Base-by-base conservation (phyloP, 2,888 invertebrate genomes). In the Therioaphis trifolii region DNA sequence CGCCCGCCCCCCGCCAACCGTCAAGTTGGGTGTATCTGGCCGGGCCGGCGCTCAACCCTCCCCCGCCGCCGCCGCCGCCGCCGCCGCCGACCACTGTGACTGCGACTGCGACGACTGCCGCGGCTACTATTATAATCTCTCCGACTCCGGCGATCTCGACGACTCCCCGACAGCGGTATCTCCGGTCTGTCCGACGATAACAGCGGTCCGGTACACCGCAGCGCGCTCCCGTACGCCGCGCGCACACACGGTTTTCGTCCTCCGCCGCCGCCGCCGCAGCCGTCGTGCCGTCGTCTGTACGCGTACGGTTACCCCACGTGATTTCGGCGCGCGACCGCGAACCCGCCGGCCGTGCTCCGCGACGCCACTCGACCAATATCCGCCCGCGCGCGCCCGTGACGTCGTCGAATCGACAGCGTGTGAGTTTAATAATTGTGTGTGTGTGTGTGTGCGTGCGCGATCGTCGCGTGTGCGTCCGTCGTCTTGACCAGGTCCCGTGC, bases 281-380 rank as follows among this genome's bases (percentile, higher is more conserved):
- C 35, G 66, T 21, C 46, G 24, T 69, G 14, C 49, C 63, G 35
- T n/a, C n/a, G n/a, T n/a, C n/a, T n/a, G n/a, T n/a, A n/a, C n/a
- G n/a, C n/a, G n/a, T n/a, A n/a, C n/a, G 43, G 52, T 74, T 66
- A 63, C 68, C 72, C 84, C 84, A 71, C 85, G 68, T 76, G 79
- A 66, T 84, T 68, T 79, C 74, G 82, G 76, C 85, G 71, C 79
- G 68, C 85, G 78, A 66, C 29, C 29, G 4, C 49, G 46, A 29
- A 21, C 29, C n/a, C 63, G 46, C 4, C 49, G 27, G n/a, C 29
- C 49, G n/a, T 29, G 14, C 35, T 35, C 35, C 35, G 3, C 35
- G 35, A 7, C 18, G 29, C 27, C 74, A 61, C 46, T 43, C 68
- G 80, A n/a, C 1, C 3, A 35, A 35, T 35, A 27, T 29, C 14